Conservation (phyloP, 2,888 invertebrate genomes). For the Catotricha subobsoleta region DNA sequence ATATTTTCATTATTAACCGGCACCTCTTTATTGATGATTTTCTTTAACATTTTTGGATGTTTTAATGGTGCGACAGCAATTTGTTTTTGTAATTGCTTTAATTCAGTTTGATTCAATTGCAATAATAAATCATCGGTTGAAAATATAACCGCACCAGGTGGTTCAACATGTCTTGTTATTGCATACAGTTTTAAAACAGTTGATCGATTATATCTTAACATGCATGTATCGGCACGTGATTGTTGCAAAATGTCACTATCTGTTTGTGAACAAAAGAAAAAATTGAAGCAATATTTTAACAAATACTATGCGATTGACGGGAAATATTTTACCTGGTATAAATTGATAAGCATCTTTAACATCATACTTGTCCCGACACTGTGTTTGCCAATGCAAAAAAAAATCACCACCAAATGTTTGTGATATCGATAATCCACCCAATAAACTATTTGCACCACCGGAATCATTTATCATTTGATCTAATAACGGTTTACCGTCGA, state of each 20-base stretch:
- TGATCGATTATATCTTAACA: conserved; percentile 48
- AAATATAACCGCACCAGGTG: conserved; percentile 56
- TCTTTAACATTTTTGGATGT: conserved; percentile 28
- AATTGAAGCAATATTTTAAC: background rate
- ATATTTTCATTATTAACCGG: too few relatives aligned
- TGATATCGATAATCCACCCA: conserved; percentile 28
- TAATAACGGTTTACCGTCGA: conserved; percentile 22
- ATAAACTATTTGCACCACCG: conserved; percentile 26
- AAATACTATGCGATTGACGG: background rate
- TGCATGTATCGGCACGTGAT: conserved; percentile 42
- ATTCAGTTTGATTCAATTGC: conserved; percentile 25
- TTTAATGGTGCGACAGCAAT: conserved; percentile 22
- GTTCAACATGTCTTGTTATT: conserved; percentile 38
- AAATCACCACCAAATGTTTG: conserved; percentile 49
- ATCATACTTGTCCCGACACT: conserved; percentile 30
- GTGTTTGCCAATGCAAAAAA: conserved; percentile 59
- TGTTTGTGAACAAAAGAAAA: conserved; percentile 1
- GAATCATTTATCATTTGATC: conserved; percentile 28
- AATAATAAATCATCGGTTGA: conserved; percentile 38
- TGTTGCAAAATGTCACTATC: conserved; percentile 29
- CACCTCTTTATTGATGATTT: conserved; percentile 14
- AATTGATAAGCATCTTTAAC: conserved; percentile 35
- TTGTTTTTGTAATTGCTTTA: conserved; percentile 23
- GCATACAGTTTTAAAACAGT: conserved; percentile 48
- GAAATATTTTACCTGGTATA: conserved; percentile 20